These are phyloP conservation scores for Actias luna DNA, from an alignment of 2,888 invertebrate genomes.

Conservation along the genomic window DNA sequence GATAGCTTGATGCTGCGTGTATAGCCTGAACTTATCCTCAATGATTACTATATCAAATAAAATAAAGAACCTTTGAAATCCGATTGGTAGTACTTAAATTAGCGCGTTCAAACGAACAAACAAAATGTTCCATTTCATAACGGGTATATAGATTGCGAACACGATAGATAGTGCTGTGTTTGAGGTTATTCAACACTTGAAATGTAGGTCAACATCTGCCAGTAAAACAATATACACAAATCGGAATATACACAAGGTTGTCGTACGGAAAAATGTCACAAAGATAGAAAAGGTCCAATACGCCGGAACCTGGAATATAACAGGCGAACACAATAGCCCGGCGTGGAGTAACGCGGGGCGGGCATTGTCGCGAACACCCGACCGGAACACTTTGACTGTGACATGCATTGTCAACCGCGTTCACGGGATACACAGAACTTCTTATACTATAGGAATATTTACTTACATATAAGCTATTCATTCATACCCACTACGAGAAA, in stretches of 20 bases:
- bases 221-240: not conserved
- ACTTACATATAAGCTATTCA: not conserved
- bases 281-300: conserved; percentile 27
- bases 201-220: too few species aligned
- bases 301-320: conserved; percentile 27
- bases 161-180: too few species aligned
- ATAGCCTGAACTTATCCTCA: too few species aligned
- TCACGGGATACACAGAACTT: conserved; percentile 28
- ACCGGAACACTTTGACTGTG: conserved; percentile 59
- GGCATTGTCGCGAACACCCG: conserved; percentile 42
- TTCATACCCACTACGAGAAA: not conserved
- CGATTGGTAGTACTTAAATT: too few species aligned
- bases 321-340: conserved; percentile 31
- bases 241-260: not conserved
- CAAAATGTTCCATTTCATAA: too few species aligned
- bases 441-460: conserved; percentile 11
- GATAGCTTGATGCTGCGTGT: too few species aligned
- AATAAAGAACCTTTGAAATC: too few species aligned
- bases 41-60: too few species aligned
- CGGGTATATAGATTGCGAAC: too few species aligned
- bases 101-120: too few species aligned
- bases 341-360: conserved; percentile 23
- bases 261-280: not conserved
- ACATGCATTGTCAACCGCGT: conserved; percentile 58
- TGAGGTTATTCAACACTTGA: too few species aligned